These are phyloP conservation scores for Hipparchia semele DNA, from an alignment of 2,888 invertebrate species.

Conservation along the genomic window DNA sequence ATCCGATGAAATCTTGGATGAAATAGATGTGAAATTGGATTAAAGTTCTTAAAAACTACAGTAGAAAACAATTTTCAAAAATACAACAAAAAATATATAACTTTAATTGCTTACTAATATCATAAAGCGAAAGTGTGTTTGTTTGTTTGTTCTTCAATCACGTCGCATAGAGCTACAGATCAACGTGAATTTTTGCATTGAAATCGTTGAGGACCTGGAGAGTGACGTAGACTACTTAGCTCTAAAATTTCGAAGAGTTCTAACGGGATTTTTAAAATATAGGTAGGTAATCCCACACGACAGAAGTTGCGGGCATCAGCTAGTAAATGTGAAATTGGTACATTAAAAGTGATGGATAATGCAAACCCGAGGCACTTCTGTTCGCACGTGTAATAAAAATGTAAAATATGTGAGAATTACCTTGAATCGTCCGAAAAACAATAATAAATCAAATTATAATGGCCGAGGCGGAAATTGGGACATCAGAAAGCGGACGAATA, in stretches of 20 bases:
- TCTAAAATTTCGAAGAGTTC: too few species aligned
- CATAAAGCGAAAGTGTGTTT: too few species aligned
- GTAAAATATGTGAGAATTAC: slow-evolving; percentile 24
- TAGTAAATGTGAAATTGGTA: slow-evolving; percentile 5
- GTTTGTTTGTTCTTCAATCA: too few species aligned
- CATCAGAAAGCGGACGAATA: slow-evolving; percentile 14
- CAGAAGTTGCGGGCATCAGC: too few species aligned
- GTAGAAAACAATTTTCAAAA: not conserved
- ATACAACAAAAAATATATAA: not conserved
- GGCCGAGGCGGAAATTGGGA: slow-evolving; percentile 16
- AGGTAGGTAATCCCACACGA: too few species aligned
- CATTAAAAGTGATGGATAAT: slow-evolving; percentile 7
- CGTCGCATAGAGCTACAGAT: too few species aligned
- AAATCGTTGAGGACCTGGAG: too few species aligned
- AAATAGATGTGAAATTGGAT: not conserved
- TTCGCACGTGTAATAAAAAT: slow-evolving; percentile 17
- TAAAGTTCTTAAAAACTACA: not conserved
- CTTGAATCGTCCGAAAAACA: slow-evolving; percentile 17
- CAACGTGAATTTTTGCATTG: too few species aligned
- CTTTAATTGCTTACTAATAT: too few species aligned
- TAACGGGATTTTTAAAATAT: too few species aligned
- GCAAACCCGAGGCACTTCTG: not conserved
- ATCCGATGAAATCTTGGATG: not conserved
- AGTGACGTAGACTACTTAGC: too few species aligned
- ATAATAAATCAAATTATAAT: slow-evolving; percentile 23